Evolutionary conservation across 37 sponge, comb jelly and placozoan genomes (phyloP), one percentile per base, ranked within the genome.

Genomic region (Aplysina aerophoba): DNA sequence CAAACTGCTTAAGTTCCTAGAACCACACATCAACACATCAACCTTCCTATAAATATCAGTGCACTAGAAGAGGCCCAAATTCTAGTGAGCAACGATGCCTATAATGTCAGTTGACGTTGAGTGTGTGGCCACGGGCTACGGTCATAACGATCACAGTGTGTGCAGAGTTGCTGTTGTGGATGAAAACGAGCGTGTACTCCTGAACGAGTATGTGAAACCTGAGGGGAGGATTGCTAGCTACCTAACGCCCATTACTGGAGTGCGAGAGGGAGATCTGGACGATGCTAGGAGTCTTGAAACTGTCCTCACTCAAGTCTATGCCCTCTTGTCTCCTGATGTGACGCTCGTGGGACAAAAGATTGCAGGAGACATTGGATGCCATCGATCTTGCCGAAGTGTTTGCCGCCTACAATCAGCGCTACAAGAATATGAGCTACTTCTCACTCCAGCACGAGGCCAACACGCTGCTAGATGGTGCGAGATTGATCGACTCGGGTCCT

Each of bases 161-260:
- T 72, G 77, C 24, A 40, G 31, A 36, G 88, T 88, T 0, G 83
- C 83, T 40, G 78, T 88, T 25, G 79, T 88, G 39, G 88, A 82
- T 38, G 35, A 63, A 40, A 35, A 83, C 64, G 83, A 87, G 30
- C 27, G 57, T 19, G 59, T 81, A 0, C 30, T 88, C 12, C 75
- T 82, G n/a, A 72, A 82, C n/a, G 78, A 57, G 36, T 56, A 33
- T 12, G 83, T 87, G 20, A 87, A 72, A 54, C 73, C 64, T 27
- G 83, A 82, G 0, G 57, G 69, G 40, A 63, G 83, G 31, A 31
- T 87, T 6, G 54, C 72, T 36, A 82, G 78, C 78, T 88, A 88
- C 83, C 88, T 88, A 40, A 88, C 88, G 0, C 88, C 88, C 15
- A 60, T 87, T 33, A 83, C 88, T 14, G 88, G 88, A 8, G 33